Evolutionary conservation across 2,888 invertebrate species (phyloP).

Genomic region (Ptychoptera albimana): DNA sequence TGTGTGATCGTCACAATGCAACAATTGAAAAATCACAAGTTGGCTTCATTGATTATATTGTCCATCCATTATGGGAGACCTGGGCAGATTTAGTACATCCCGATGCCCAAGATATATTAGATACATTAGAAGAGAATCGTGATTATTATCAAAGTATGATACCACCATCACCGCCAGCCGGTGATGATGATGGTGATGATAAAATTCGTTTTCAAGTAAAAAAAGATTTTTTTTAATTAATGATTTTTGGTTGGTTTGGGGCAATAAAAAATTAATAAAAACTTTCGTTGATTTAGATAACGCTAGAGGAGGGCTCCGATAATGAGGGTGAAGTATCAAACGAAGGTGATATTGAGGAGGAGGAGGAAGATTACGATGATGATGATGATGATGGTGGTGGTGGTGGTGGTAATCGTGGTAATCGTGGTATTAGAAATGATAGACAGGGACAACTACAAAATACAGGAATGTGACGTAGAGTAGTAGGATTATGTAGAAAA

Average conservation of each 20-base stretch:
- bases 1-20: conserved; percentile 95
- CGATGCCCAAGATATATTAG: conserved; percentile 94
- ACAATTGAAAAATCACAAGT: conserved; percentile 98
- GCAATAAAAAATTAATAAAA: no score
- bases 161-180: conserved; percentile 78
- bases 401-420: neutral
- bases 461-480: conserved; percentile 84
- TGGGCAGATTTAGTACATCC: conserved; percentile 99
- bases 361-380: conserved; percentile 36
- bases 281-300: conserved; percentile 40
- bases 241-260: no score
- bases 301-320: conserved; percentile 54
- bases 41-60: conserved; percentile 99
- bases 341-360: conserved; percentile 48
- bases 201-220: conserved; percentile 55
- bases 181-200: conserved; percentile 45
- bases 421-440: conserved; percentile 14
- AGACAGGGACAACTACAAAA: conserved; percentile 38
- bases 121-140: conserved; percentile 94
- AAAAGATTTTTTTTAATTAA: no score
- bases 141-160: conserved; percentile 95
- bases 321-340: conserved; percentile 19
- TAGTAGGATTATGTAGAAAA: conserved; percentile 79
- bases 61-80: conserved; percentile 98
- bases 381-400: neutral